Evolutionary conservation across 2,888 invertebrate species (phyloP).

Genomic region (Euclidia mi): DNA sequence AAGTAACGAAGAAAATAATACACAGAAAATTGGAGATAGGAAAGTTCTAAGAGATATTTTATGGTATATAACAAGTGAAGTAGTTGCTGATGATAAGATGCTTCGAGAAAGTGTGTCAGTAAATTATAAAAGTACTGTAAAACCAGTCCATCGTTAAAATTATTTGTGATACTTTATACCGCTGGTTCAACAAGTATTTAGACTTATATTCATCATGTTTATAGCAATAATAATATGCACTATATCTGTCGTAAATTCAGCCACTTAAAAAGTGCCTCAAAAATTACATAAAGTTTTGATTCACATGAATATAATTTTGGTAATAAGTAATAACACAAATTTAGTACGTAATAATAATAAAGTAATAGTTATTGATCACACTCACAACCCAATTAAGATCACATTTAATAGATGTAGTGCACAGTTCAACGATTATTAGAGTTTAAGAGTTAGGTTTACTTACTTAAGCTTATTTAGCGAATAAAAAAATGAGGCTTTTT

Average conservation of each 20-base stretch:
- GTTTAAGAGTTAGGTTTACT: conserved; percentile 64
- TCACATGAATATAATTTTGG: conserved; percentile 61
- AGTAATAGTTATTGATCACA: conserved; percentile 59
- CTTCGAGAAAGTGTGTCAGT: conserved; percentile 27
- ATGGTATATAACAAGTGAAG: conserved; percentile 47
- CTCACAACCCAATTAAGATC: conserved; percentile 66
- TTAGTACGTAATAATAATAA: conserved; percentile 63
- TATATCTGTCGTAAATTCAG: conserved; percentile 69
- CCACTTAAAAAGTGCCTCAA: conserved; percentile 85
- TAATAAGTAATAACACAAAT: conserved; percentile 58
- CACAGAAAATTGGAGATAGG: conserved; percentile 19
- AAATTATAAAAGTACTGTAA: conserved; percentile 51
- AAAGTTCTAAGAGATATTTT: conserved; percentile 22
- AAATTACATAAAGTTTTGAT: conserved; percentile 69
- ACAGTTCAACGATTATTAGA: conserved; percentile 80
- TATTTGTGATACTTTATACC: conserved; percentile 85
- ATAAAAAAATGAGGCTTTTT: conserved; percentile 81
- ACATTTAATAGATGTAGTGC: conserved; percentile 76
- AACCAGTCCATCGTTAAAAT: conserved; percentile 85
- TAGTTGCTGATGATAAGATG: conserved; percentile 21
- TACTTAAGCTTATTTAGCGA: conserved; percentile 85
- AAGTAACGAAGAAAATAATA: conserved; percentile 2
- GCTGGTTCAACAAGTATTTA: conserved; percentile 74
- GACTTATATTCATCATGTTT: conserved; percentile 74
- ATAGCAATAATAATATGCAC: conserved; percentile 76